These are phyloP conservation scores for Podarcis raffonei DNA, from an alignment of 2,113 vertebrate genomes.

Conservation along the genomic window DNA sequence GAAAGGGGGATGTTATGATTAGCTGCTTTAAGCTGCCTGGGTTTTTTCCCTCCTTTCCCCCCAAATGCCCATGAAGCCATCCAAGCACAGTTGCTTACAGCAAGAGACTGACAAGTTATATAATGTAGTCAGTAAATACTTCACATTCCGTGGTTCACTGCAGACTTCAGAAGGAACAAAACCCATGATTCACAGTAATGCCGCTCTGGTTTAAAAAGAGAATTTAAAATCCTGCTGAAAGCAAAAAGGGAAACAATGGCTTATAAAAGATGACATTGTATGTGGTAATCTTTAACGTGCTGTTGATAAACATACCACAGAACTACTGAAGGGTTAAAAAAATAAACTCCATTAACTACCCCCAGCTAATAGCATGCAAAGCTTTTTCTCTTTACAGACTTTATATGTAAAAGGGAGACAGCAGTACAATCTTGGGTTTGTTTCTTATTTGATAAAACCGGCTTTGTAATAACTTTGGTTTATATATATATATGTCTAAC, in stretches of 20 bases:
- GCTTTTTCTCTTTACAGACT: neutral
- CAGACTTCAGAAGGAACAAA: neutral
- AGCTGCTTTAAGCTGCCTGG: neutral
- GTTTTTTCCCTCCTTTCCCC: neutral
- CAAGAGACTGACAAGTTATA: neutral
- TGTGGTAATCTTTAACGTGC: neutral
- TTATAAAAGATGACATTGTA: neutral
- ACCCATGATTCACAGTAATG: neutral
- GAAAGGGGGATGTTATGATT: neutral
- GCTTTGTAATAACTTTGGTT: constrained; percentile 40
- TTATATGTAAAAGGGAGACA: neutral
- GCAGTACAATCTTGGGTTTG: neutral
- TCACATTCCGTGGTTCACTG: neutral
- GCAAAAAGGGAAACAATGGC: constrained; percentile 3
- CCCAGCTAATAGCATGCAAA: neutral
- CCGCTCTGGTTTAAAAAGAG: accelerated
- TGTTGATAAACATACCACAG: neutral
- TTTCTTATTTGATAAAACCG: neutral
- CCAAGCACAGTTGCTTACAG: neutral
- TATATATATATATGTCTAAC: neutral
- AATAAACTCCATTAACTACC: constrained; percentile 1
- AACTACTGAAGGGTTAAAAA: constrained; percentile 11
- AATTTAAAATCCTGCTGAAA: neutral
- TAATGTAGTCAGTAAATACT: neutral
- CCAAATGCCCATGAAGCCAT: neutral